Percentiles rank a stretch among this genome's conserved stretches.
Evolutionary conservation across 1,140 invertebrate species (phyloP).

Genomic region (Eueides isabella): DNA sequence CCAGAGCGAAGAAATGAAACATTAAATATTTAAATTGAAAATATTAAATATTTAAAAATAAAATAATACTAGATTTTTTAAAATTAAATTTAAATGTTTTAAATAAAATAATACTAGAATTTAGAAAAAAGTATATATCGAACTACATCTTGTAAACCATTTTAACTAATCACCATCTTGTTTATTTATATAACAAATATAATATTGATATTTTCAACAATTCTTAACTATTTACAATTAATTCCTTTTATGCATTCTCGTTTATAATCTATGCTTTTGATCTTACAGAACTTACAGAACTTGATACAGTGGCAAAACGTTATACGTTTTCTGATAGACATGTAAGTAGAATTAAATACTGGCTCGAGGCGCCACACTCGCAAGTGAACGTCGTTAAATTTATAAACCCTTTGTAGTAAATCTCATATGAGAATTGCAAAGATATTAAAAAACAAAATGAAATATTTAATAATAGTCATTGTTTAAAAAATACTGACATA

Average conservation of each 20-base stretch:
- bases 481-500: too few species aligned
- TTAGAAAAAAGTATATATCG: too few species aligned
- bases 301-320: slow-evolving; percentile 27
- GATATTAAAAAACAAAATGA: background rate
- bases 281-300: slow-evolving; percentile 25
- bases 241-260: slow-evolving; percentile 18
- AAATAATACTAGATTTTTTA: too few species aligned
- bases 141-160: too few species aligned
- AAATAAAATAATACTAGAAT: too few species aligned
- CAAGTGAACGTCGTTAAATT: slow-evolving; percentile 18
- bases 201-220: background rate
- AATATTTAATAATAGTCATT: too few species aligned
- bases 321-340: slow-evolving; percentile 27
- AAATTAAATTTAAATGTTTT: too few species aligned
- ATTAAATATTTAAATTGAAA: too few species aligned
- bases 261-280: slow-evolving; percentile 18
- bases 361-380: slow-evolving; percentile 15
- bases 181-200: too few species aligned
- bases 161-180: too few species aligned
- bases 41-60: too few species aligned
- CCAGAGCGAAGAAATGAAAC: too few species aligned
- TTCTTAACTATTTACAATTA: slow-evolving; percentile 16
- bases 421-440: background rate
- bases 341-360: slow-evolving; percentile 21
- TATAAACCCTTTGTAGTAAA: slow-evolving; percentile 6